phyloP scores from a whole-genome alignment of 2,113 vertebrate genomes.

The Hippotragus niger region DNA sequence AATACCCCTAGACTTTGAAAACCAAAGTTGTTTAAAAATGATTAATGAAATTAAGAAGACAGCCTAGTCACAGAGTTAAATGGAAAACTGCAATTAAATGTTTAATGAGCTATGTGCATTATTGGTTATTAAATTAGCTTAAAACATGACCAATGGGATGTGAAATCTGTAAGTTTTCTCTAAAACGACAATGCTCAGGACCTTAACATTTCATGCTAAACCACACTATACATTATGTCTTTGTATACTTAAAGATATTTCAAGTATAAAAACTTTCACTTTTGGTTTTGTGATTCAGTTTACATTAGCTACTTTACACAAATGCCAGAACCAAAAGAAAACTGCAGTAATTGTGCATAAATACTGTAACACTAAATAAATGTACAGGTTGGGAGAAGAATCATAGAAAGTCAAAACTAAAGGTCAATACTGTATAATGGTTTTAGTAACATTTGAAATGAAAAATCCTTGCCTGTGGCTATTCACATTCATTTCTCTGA shows the following conservation, averaged over 20 bases:
- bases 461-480: neutral
- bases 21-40: neutral
- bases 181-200: neutral
- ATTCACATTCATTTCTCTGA: neutral
- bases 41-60: neutral
- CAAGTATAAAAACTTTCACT: neutral
- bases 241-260: neutral
- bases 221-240: neutral
- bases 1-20: conserved; percentile 6
- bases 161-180: neutral
- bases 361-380: neutral
- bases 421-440: neutral
- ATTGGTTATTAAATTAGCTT: conserved; percentile 16
- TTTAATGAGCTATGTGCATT: neutral
- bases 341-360: neutral
- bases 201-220: neutral
- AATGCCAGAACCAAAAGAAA: neutral
- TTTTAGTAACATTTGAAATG: neutral
- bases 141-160: conserved; percentile 14
- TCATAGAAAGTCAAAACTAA: neutral
- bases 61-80: neutral
- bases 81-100: conserved; percentile 32
- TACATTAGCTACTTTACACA: neutral
- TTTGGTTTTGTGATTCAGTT: neutral
- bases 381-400: neutral